phyloP scores from a whole-genome alignment of 2,113 vertebrate genomes.

The human region DNA sequence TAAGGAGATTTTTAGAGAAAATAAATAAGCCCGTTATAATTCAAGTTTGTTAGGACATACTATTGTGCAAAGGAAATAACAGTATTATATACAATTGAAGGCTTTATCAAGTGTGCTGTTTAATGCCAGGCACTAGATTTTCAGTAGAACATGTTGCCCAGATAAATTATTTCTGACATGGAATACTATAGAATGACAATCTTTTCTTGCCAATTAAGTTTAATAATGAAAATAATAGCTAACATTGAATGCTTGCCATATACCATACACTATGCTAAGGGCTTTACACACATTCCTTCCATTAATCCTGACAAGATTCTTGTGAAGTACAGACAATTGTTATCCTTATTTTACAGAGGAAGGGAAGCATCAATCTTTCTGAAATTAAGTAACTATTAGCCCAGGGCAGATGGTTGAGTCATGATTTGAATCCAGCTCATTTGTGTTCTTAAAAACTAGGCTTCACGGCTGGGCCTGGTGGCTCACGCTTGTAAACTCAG shows the following conservation, averaged over 20 bases:
- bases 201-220: conserved; percentile 1
- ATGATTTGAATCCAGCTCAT: neutral
- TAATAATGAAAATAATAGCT: neutral
- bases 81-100: neutral
- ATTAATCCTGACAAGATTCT: neutral
- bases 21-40: neutral
- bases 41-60: conserved; percentile 14
- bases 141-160: neutral
- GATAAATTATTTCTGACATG: neutral
- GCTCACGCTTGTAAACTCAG: no score
- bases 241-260: neutral
- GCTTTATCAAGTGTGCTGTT: neutral
- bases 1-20: neutral
- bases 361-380: neutral
- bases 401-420: neutral
- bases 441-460: neutral
- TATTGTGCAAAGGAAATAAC: neutral
- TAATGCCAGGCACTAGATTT: neutral
- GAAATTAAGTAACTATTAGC: neutral
- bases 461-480: neutral
- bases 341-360: neutral
- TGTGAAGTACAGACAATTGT: neutral
- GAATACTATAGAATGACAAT: neutral
- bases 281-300: neutral
- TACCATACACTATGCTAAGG: neutral